Evolutionary conservation across 1,140 invertebrate species (phyloP).

Genomic region (Euura lappo): DNA sequence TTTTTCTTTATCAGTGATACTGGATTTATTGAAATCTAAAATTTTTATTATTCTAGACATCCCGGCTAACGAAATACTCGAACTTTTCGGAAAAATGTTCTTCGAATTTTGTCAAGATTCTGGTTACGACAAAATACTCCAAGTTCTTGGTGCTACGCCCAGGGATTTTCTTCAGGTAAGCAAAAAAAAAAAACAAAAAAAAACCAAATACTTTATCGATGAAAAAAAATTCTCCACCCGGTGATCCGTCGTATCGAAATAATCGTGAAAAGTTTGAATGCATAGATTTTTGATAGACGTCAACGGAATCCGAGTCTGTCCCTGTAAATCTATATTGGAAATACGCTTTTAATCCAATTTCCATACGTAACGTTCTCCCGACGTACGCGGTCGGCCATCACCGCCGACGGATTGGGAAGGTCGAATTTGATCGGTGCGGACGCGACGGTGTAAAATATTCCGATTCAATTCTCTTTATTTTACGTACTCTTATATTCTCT

Average conservation of each 20-base stretch:
- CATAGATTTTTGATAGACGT: too few species aligned
- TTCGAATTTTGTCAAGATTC: slow-evolving; percentile 95
- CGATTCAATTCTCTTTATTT: not conserved
- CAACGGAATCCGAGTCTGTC: too few species aligned
- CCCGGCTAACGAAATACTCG: slow-evolving; percentile 87
- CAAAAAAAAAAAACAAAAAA: not conserved
- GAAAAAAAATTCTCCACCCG: too few species aligned
- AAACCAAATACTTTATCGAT: not conserved
- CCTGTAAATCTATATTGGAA: not conserved
- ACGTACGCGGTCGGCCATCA: not conserved
- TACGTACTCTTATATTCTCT: not conserved
- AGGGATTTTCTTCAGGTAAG: slow-evolving; percentile 88
- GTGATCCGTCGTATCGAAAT: too few species aligned
- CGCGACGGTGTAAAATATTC: not conserved
- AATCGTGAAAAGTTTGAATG: too few species aligned
- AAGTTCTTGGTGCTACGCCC: slow-evolving; percentile 90
- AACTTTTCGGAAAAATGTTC: slow-evolving; percentile 92
- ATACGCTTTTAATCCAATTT: slow-evolving; percentile 3
- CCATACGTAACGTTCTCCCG: not conserved
- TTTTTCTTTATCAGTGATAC: too few species aligned
- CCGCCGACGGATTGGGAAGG: not conserved
- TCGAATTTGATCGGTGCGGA: not conserved
- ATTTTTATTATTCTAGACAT: slow-evolving; percentile 71
- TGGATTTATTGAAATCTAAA: too few species aligned
- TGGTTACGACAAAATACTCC: slow-evolving; percentile 91